Evolutionary conservation across 2,113 vertebrate genomes (phyloP).

Genomic region (Deroptyus accipitrinus): DNA sequence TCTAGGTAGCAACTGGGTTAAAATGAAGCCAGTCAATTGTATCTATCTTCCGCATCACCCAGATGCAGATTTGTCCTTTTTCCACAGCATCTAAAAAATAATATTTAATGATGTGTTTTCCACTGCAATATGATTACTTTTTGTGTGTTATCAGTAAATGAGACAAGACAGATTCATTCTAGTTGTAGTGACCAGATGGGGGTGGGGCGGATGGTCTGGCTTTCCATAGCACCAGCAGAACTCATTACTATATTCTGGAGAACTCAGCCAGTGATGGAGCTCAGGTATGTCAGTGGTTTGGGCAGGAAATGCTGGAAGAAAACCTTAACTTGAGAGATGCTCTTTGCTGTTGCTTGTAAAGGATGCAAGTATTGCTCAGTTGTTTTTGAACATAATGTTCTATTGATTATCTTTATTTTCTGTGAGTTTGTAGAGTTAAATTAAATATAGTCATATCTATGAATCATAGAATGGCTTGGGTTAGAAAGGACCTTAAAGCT

Average conservation of each 20-base stretch:
- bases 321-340: neutral
- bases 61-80: neutral
- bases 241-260: fast-evolving
- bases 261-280: neutral
- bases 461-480: neutral
- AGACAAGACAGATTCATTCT: neutral
- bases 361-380: neutral
- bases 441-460: neutral
- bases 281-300: neutral
- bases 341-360: neutral
- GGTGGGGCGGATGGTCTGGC: too few species aligned
- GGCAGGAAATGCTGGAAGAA: neutral
- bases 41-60: neutral
- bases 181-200: too few species aligned
- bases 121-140: neutral
- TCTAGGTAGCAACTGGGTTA: neutral
- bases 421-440: neutral
- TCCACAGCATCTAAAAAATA: neutral
- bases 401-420: neutral
- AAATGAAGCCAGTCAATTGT: neutral
- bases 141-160: neutral
- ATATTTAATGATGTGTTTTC: neutral
- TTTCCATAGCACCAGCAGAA: neutral
- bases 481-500: neutral
- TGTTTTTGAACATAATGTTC: neutral